Evolutionary conservation across 2,113 vertebrate species (phyloP).

Genomic region (Sminthopsis crassicaudata): DNA sequence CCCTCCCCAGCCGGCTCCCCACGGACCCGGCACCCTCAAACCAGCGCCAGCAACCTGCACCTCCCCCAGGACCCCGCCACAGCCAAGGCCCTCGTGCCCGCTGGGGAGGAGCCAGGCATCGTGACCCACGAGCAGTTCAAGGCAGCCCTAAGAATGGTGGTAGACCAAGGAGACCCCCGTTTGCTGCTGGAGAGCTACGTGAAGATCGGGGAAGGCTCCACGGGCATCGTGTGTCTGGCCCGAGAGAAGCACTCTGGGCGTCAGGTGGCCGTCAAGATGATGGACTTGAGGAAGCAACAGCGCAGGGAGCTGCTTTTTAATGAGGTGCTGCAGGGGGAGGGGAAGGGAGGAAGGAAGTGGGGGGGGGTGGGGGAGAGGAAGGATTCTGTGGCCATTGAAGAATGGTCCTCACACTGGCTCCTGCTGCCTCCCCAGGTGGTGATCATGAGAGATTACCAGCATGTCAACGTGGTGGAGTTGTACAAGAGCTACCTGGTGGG

Average conservation of each 20-base stretch:
- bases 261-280: conserved; percentile 98
- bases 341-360: accelerated
- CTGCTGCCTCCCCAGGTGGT: conserved; percentile 89
- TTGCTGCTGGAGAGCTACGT: conserved; percentile 95
- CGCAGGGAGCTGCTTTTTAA: conserved; percentile 98
- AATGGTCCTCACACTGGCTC: neutral
- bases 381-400: neutral
- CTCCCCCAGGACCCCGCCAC: conserved; percentile 86
- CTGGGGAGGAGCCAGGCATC: conserved; percentile 88
- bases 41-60: conserved; percentile 93
- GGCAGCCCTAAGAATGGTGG: conserved; percentile 97
- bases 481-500: conserved; percentile 98
- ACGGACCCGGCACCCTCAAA: conserved; percentile 91
- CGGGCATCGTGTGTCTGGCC: conserved; percentile 96
- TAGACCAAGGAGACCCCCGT: conserved; percentile 96
- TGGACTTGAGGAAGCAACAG: conserved; percentile 98
- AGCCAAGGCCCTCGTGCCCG: conserved; percentile 79
- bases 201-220: conserved; percentile 98
- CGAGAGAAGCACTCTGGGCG: conserved; percentile 96
- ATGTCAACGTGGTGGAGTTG: conserved; percentile 98
- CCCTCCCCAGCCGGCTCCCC: conserved; percentile 94
- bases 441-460: conserved; percentile 99
- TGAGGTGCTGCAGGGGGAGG: conserved; percentile 88
- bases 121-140: conserved; percentile 99
- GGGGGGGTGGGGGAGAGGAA: neutral